Percentiles rank a stretch among this genome's conserved stretches.
These are phyloP conservation scores for Holacanthella duospinosa DNA, from an alignment of 2,888 invertebrate species.

Conservation along the genomic window DNA sequence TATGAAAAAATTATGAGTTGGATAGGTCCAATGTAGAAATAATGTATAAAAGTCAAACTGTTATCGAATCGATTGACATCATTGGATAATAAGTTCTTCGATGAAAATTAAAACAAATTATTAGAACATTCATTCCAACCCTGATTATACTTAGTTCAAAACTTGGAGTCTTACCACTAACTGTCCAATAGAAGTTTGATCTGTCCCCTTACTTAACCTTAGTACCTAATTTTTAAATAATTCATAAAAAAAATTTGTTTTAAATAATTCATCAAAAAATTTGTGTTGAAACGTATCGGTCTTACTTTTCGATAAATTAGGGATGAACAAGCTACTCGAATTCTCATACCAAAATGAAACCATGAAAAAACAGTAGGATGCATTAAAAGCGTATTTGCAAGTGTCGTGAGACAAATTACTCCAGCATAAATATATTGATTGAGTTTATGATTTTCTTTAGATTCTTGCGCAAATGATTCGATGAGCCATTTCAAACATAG, in stretches of 20 bases:
- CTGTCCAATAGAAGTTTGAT: slow-evolving; percentile 52
- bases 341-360: slow-evolving; percentile 69
- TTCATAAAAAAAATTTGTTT: no score
- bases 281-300: no score
- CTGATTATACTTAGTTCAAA: neutral
- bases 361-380: slow-evolving; percentile 83
- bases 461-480: slow-evolving; percentile 42
- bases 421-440: slow-evolving; percentile 29
- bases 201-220: slow-evolving; percentile 64
- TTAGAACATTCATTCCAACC: no score
- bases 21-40: slow-evolving; percentile 79
- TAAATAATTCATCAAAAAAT: no score
- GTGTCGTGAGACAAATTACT: slow-evolving; percentile 42
- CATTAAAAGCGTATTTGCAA: slow-evolving; percentile 61
- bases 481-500: slow-evolving; percentile 55
- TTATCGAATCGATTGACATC: slow-evolving; percentile 89
- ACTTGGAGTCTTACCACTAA: neutral
- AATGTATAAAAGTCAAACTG: slow-evolving; percentile 77
- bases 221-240: neutral
- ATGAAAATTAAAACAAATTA: neutral
- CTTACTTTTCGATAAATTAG: slow-evolving; percentile 64
- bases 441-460: neutral
- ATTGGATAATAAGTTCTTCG: slow-evolving; percentile 82
- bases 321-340: slow-evolving; percentile 68
- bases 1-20: slow-evolving; percentile 69